Conservation (phyloP, 2,797 vertebrate genomes). For the Sternarchorhynchus goeldii region DNA sequence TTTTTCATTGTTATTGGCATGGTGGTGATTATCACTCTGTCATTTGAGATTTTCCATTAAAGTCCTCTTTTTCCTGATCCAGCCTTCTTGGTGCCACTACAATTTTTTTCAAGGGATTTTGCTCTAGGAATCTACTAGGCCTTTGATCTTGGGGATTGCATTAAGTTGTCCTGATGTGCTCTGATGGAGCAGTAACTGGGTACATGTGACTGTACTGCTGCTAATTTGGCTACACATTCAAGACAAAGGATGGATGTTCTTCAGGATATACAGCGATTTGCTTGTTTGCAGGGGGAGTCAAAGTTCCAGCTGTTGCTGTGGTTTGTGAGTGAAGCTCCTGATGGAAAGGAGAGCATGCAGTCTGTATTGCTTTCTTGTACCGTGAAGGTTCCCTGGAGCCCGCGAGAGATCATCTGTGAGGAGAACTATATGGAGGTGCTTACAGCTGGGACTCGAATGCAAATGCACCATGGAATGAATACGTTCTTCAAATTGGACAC, state of each 20-base stretch:
- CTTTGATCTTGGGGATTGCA: too few species aligned
- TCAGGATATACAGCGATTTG: background rate
- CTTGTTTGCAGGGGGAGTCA: conserved; percentile 59
- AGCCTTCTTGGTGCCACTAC: too few species aligned
- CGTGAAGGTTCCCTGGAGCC: conserved; percentile 43
- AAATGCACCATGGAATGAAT: background rate
- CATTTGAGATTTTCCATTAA: too few species aligned
- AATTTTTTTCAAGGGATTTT: too few species aligned
- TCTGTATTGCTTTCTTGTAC: conserved; percentile 56
- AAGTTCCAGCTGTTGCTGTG: conserved; percentile 65
- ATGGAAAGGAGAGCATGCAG: conserved; percentile 58
- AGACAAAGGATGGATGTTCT: background rate
- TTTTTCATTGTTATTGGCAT: too few species aligned
- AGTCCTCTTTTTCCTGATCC: too few species aligned
- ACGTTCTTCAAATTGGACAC: background rate
- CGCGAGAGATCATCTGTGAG: conserved; percentile 48
- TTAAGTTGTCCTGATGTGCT: too few species aligned
- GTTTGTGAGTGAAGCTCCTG: conserved; percentile 62
- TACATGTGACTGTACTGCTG: background rate
- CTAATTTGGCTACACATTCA: background rate
- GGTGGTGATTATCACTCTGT: too few species aligned
- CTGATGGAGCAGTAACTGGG: background rate
- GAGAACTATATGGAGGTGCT: conserved; percentile 54
- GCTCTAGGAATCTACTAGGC: too few species aligned
- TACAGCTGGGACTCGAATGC: background rate